Percentiles rank a stretch among this genome's conserved stretches.
phyloP scores from a whole-genome alignment of 1,140 invertebrate species.

The Protaetia brevitarsis region DNA sequence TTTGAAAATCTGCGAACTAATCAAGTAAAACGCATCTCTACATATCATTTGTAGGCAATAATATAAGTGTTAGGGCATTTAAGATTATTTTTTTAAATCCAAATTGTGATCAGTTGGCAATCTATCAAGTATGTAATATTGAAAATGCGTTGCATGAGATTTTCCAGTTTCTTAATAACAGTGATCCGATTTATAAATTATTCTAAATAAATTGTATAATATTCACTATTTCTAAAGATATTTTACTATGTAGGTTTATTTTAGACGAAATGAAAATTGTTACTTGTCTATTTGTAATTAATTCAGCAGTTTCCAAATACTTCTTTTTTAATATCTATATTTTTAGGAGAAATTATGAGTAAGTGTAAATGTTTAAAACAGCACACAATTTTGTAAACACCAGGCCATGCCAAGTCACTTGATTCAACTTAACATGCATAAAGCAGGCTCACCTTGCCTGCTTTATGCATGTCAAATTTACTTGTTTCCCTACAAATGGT shows the following conservation, averaged over 20 bases:
- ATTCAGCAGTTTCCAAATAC: too few species aligned
- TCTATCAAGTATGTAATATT: neutral
- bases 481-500: too few species aligned
- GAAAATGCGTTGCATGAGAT: neutral
- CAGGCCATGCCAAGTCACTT: too few species aligned
- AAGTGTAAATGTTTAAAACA: too few species aligned
- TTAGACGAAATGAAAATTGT: neutral
- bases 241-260: neutral
- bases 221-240: constrained; percentile 11
- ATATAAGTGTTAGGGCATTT: neutral
- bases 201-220: neutral
- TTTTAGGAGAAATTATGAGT: too few species aligned
- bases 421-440: too few species aligned
- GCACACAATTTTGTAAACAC: too few species aligned
- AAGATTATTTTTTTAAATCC: neutral
- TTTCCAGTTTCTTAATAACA: neutral
- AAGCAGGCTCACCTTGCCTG: too few species aligned
- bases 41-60: constrained; percentile 23
- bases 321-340: too few species aligned
- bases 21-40: neutral
- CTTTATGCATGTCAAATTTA: too few species aligned
- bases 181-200: neutral
- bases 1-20: neutral
- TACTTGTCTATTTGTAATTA: constrained; percentile 3
- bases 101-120: neutral